Conservation (phyloP, 2,113 vertebrate species). For the Ictidomys tridecemlineatus region DNA sequence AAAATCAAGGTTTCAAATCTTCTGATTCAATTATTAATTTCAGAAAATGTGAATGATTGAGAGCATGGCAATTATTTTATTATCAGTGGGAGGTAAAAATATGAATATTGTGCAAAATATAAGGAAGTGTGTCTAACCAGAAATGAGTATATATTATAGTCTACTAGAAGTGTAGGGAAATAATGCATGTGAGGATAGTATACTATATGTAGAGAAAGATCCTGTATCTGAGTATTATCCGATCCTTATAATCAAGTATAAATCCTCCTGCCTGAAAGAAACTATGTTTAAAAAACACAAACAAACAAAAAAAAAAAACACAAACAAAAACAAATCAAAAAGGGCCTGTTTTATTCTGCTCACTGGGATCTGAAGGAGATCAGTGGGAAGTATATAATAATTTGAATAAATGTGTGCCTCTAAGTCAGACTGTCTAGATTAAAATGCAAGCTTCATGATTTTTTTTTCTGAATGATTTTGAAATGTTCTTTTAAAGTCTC, state of each 20-base stretch:
- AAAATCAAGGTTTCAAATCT: neutral
- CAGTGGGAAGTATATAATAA: neutral
- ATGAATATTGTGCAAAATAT: neutral
- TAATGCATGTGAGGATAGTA: neutral
- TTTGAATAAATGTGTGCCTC: neutral
- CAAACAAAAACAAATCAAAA: neutral
- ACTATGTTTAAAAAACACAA: neutral
- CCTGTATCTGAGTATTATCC: neutral
- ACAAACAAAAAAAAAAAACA: neutral
- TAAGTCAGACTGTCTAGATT: neutral
- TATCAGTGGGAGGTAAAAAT: neutral
- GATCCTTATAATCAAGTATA: neutral
- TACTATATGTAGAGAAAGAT: neutral
- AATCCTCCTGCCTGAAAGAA: neutral
- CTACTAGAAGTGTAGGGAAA: neutral
- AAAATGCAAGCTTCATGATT: neutral
- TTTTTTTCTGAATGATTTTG: neutral
- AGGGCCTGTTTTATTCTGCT: neutral
- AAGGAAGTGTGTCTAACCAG: neutral
- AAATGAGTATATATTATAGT: neutral
- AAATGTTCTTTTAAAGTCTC: neutral
- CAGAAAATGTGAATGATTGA: slow-evolving; percentile 7
- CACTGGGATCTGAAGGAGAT: neutral
- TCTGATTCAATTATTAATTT: slow-evolving; percentile 12
- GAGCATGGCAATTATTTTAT: slow-evolving; percentile 3